Conservation (phyloP, 2,113 vertebrate genomes). For the Connochaetes taurinus region DNA sequence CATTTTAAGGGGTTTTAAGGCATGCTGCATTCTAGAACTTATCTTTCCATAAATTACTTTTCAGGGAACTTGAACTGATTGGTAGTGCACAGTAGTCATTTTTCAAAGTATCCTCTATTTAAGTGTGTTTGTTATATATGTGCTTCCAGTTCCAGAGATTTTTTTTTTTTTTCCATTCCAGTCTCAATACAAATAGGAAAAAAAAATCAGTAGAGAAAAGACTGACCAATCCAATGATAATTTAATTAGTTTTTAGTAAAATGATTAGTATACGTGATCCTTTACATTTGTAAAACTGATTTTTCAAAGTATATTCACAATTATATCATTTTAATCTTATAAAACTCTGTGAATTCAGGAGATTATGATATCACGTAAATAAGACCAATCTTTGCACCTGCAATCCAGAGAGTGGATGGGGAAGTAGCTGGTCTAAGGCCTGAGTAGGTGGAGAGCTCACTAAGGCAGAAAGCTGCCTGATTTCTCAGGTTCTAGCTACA, state of each 20-base stretch:
- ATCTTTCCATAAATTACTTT: not conserved
- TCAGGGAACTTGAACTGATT: not conserved
- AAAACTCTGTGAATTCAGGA: not conserved
- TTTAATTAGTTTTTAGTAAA: not conserved
- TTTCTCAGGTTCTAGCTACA: not conserved
- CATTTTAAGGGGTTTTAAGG: not conserved
- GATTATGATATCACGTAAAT: not conserved
- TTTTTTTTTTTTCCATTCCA: not conserved
- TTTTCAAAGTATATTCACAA: not conserved
- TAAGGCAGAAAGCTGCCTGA: not conserved
- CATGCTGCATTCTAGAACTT: not conserved
- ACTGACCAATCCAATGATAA: not conserved
- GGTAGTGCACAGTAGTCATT: not conserved
- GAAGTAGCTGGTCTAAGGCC: not conserved
- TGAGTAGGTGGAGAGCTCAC: not conserved
- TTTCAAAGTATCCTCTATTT: not conserved
- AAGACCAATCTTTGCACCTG: not conserved
- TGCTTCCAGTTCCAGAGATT: not conserved
- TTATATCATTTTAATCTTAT: not conserved
- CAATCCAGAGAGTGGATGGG: not conserved
- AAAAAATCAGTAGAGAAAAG: not conserved
- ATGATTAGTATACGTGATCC: not conserved
- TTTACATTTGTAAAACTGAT: not conserved
- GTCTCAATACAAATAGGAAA: not conserved
- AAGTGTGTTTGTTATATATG: not conserved